Evolutionary conservation across 2,888 invertebrate species (phyloP), one percentile per base, ranked within the genome.

Genomic region (Philaethria dido): DNA sequence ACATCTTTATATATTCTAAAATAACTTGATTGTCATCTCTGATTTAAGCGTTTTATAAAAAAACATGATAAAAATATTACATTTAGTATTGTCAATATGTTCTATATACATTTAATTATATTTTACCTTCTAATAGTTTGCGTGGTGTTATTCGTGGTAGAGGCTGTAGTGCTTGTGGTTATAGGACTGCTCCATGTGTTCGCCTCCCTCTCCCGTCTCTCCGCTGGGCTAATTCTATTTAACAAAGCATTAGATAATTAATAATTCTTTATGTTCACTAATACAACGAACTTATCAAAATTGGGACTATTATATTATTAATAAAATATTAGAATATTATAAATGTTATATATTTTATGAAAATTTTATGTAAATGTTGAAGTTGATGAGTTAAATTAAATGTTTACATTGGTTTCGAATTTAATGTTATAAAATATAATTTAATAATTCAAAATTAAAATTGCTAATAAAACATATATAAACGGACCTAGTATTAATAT

Each of bases 131-230:
- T 72, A 22, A 72, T 72, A 52, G 72, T 70, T 52, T 70, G 72
- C 45, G 70, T 66, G 6, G 67, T 69, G 11, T 63, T 54, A 20
- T 63, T 69, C 3, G 70, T 68, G 6, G 66, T 84, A 36, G 80
- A 82, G 25, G 85, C 84, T 66, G 84, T 82, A 9, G 85, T 79
- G 18, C 78, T 78, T 2, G 86, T 83, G 20, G 75, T 85, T 0
- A 82, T 72, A 0, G 85, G 80, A 2, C 85, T 72, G 4, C 79
- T 80, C 88, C 88, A 87, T 0, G 87, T 84, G 72, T 87, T 89
- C 0, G 79, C 83, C 2, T 89, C 89, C n/a, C 84, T 78, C 25
- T 89, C 88, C 66, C 82, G 76, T 74, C 84, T 81, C 62, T 88
- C 89, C 69, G 81, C 73, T 14, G 85, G 80, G 59, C 76, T 87